Evolutionary conservation across 2,113 vertebrate species (phyloP), one percentile per base, ranked within the genome.

Genomic region (Labeo catla): DNA sequence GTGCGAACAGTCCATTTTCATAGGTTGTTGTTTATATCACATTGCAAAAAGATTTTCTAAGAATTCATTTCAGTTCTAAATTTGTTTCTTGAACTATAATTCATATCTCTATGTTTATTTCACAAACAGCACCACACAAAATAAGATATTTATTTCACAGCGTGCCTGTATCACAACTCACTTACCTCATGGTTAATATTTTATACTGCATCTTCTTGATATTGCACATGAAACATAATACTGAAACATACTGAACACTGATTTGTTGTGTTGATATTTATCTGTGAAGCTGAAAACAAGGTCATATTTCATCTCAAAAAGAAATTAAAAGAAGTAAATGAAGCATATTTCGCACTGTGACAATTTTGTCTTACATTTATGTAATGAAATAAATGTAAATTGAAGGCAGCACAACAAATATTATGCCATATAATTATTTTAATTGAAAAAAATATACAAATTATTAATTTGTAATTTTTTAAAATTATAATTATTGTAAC

Each of bases 61-160:
- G 49, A 81, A 77, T 49, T n/a, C 3, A 63, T 73, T 50, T 83
- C 76, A 79, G 23, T 39, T 39, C 39, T 73, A 43, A 36, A 63
- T 73, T 6, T 28, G 57, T 28, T 66, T 52, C 45, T 52, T 50
- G 28, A 68, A 74, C 54, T 81, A 81, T 76, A 76, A 76, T 88
- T 81, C 8, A 85, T 57, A 63, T 34, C 21, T 84, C 86, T 84
- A 47, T 23, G 47, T 81, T 81, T 81, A 86, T 84, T 89, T 86
- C 81, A 89, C 88, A 86, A 86, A 76, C 81, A 84, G 49, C 85
- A 82, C 85, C 77, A 83, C 54, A 82, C 65, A 76, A 72, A 77
- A n/a, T 68, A 74, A 77, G 72, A 82, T 92, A 88, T 83, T 90
- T 83, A 88, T 88, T 39, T 39, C 39, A 39, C 39, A 39, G 86